A percentile compares a stretch with the other conserved stretches of the same genome.
Evolutionary conservation across 2,888 invertebrate genomes (phyloP).

Genomic region (Papilio elwesi): DNA sequence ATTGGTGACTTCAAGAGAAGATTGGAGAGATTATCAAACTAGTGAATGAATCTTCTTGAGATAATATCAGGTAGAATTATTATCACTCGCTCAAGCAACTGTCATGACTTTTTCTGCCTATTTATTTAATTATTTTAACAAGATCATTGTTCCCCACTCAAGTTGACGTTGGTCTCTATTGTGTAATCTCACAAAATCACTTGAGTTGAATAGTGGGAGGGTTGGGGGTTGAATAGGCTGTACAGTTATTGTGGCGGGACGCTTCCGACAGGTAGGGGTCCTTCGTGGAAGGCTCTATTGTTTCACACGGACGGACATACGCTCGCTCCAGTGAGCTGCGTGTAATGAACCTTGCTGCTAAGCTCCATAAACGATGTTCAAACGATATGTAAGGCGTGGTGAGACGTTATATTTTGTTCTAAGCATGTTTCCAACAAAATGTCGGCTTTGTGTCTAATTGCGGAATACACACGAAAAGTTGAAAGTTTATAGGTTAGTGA

Average conservation of each 20-base stretch:
- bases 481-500: too few species aligned
- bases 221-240: slow-evolving; percentile 45
- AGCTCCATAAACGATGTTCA: neutral
- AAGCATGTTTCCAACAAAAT: too few species aligned
- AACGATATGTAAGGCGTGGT: too few species aligned
- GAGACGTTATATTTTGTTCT: too few species aligned
- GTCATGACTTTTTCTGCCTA: neutral
- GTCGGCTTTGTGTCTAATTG: too few species aligned
- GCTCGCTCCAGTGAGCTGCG: slow-evolving; percentile 30
- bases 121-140: slow-evolving; percentile 13
- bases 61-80: neutral
- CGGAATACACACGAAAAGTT: too few species aligned
- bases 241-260: slow-evolving; percentile 43
- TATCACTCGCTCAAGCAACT: neutral
- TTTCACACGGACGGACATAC: slow-evolving; percentile 56
- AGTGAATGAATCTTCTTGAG: neutral
- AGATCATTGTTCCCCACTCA: slow-evolving; percentile 6
- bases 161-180: slow-evolving; percentile 8
- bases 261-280: slow-evolving; percentile 54
- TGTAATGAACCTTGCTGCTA: slow-evolving; percentile 2
- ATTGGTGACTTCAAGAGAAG: neutral
- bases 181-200: slow-evolving; percentile 30
- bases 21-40: neutral
- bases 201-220: slow-evolving; percentile 32
- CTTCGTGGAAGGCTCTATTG: slow-evolving; percentile 59